Evolutionary conservation across 2,113 vertebrate species (phyloP), one percentile per base, ranked within the genome.

Genomic region (Poeciliopsis occidentalis): DNA sequence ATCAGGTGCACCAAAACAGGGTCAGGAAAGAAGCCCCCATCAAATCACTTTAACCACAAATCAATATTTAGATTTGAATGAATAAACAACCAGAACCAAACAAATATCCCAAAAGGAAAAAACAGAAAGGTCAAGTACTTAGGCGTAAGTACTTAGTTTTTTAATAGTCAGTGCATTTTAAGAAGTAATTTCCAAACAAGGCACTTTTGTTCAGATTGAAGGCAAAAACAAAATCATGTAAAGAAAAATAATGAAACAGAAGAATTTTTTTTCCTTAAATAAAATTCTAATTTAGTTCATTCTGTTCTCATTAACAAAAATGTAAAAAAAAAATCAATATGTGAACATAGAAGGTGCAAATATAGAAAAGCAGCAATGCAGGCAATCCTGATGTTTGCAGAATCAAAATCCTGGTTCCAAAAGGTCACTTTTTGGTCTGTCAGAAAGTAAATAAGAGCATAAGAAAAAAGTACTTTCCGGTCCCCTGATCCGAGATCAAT

Each of bases 191-290:
- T 39, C n/a, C 41, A 13, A 57, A 63, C 24, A 82, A 81, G 67
- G 82, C 79, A 87, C 72, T 65, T 83, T 65, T 79, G 85, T 75
- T 86, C 47, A 83, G 4, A 10, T 80, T 72, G 26, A 64, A 77
- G 12, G 44, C 32, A 64, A 39, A 30, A 79, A 71, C 34, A 4
- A 63, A 63, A 68, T 15, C 8, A 22, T 34, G 47, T 34, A 30
- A 41, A 41, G 13, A 4, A 51, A 6, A 54, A 24, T 11, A 57
- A n/a, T 11, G 0, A 57, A 57, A 57, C 22, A 10, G 8, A 57
- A n/a, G 24, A 24, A 57, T 26, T 11, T 39, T 37, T 26, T 67
- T 44, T 1, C 44, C 61, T 31, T 67, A 27, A 41, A 67, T 44
- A 44, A 65, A 75, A 44, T 37, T 12, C 15, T 8, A 62, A 41